phyloP scores from a whole-genome alignment of 2,888 invertebrate species.

The Adelognathus sp. region DNA sequence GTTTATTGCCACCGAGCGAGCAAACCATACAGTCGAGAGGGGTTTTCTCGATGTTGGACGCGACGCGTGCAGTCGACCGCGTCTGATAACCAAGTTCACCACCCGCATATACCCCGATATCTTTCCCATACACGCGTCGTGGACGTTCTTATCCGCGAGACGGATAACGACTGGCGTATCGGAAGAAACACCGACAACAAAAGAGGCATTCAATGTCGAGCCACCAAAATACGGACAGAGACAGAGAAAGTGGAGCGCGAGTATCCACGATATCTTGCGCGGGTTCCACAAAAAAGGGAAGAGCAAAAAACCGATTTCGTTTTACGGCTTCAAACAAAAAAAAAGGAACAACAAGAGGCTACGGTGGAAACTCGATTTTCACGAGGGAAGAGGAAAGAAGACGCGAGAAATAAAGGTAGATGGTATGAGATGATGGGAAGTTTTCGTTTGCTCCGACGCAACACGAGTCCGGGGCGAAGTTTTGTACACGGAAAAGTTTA shows the following conservation, averaged over 20 bases:
- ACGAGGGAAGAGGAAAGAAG: slow-evolving; percentile 4
- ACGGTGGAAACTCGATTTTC: slow-evolving; percentile 46
- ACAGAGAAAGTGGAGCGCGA: slow-evolving; percentile 9
- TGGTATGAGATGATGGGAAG: slow-evolving; percentile 29
- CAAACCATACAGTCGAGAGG: not conserved
- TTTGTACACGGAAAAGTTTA: slow-evolving; percentile 40
- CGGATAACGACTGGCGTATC: slow-evolving; percentile 17
- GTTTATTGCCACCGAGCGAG: slow-evolving; percentile 62
- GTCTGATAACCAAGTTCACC: slow-evolving; percentile 73
- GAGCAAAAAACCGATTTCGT: slow-evolving; percentile 49
- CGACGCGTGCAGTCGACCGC: slow-evolving; percentile 64
- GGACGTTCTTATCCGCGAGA: not conserved
- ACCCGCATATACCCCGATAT: slow-evolving; percentile 54
- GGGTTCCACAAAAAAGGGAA: not conserved
- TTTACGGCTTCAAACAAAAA: slow-evolving; percentile 49
- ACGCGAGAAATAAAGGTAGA: slow-evolving; percentile 28
- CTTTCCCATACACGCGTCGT: not conserved
- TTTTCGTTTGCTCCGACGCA: slow-evolving; percentile 37
- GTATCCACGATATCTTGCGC: slow-evolving; percentile 27
- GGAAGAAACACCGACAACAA: slow-evolving; percentile 19
- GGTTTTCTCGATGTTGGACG: slow-evolving; percentile 66
- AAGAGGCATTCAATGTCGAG: slow-evolving; percentile 36
- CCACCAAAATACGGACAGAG: slow-evolving; percentile 17
- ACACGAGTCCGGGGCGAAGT: slow-evolving; percentile 30
- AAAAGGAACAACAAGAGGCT: slow-evolving; percentile 37